Evolutionary conservation across 2,888 invertebrate genomes (phyloP).

Genomic region (Axea sp.): DNA sequence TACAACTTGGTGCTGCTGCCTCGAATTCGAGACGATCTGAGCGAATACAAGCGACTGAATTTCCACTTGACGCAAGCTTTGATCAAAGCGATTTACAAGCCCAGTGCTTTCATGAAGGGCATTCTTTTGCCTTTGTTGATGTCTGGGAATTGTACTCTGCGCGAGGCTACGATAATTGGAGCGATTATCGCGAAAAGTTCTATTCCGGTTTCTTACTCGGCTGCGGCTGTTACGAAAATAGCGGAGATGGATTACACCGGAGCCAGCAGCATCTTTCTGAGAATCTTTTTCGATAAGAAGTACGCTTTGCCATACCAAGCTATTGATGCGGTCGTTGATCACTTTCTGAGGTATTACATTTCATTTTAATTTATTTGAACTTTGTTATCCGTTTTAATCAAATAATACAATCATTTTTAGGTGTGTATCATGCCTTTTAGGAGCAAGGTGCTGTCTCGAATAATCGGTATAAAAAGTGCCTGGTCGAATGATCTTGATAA

Average conservation of each 20-base stretch:
- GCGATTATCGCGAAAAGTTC: conserved; percentile 94
- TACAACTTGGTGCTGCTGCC: conserved; percentile 96
- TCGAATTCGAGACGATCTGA: conserved; percentile 95
- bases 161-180: conserved; percentile 97
- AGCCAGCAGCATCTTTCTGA: conserved; percentile 95
- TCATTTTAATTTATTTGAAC: too few relatives aligned
- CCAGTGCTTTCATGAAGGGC: conserved; percentile 98
- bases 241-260: conserved; percentile 99
- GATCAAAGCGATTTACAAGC: conserved; percentile 95
- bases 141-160: conserved; percentile 95
- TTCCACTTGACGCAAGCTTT: conserved; percentile 97
- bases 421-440: too few relatives aligned
- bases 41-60: conserved; percentile 96
- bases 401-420: too few relatives aligned
- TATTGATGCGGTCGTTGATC: conserved; percentile 95
- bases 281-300: conserved; percentile 97
- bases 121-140: conserved; percentile 86
- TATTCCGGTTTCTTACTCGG: conserved; percentile 96
- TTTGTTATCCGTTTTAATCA: too few relatives aligned
- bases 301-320: conserved; percentile 98
- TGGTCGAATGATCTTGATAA: too few relatives aligned
- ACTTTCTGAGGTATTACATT: conserved; percentile 92
- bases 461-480: too few relatives aligned
- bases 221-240: conserved; percentile 95
- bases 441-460: too few relatives aligned